phyloP scores from a whole-genome alignment of 2,113 vertebrate genomes.

The Melospiza georgiana region DNA sequence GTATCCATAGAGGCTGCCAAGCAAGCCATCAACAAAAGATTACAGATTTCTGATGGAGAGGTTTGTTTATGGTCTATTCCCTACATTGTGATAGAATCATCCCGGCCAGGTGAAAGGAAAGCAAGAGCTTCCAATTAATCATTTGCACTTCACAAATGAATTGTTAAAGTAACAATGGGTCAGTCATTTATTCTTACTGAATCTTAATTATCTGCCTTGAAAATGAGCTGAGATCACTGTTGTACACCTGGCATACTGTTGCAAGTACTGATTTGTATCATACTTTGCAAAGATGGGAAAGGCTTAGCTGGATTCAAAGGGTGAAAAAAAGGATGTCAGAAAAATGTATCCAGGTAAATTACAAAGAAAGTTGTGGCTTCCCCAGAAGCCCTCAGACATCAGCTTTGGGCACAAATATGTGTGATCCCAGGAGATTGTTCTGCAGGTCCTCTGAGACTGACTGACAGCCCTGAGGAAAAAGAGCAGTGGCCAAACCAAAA shows the following conservation, averaged over 20 bases:
- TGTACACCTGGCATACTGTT: background rate
- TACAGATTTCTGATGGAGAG: slow-evolving; percentile 3
- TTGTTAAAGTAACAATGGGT: background rate
- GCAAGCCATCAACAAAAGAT: slow-evolving; percentile 25
- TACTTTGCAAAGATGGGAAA: background rate
- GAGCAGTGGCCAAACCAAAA: background rate
- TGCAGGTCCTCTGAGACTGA: background rate
- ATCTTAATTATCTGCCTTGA: background rate
- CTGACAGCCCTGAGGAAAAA: background rate
- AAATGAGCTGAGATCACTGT: background rate
- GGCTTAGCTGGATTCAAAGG: background rate
- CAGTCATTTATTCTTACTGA: background rate
- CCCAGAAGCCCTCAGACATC: background rate
- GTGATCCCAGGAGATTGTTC: background rate
- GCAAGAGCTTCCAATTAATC: background rate
- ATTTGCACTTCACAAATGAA: slow-evolving; percentile 1
- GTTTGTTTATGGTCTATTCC: slow-evolving; percentile 1
- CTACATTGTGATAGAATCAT: background rate
- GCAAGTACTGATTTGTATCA: background rate
- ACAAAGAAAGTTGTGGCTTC: background rate
- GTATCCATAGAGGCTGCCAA: background rate
- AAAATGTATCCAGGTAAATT: background rate
- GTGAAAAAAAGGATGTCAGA: background rate
- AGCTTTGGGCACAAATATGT: background rate
- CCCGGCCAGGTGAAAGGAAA: slow-evolving; percentile 21